These are phyloP conservation scores for Coendou prehensilis DNA, from an alignment of 2,797 vertebrate genomes.

Conservation along the genomic window DNA sequence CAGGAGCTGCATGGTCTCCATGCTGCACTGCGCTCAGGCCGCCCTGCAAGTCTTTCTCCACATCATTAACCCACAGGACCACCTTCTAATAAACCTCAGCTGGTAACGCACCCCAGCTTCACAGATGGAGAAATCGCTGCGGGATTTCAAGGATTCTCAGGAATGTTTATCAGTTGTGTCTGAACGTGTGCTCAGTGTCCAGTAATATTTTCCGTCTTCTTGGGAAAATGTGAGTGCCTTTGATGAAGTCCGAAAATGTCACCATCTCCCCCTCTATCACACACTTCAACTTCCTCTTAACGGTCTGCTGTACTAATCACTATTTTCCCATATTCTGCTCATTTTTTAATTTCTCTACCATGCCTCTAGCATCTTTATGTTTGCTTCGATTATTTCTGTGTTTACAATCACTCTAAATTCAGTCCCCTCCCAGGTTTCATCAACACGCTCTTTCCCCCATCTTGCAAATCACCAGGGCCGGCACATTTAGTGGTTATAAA, in stretches of 20 bases:
- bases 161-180: no score
- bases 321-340: neutral
- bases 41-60: neutral
- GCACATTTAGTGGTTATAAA: neutral
- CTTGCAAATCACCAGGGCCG: neutral
- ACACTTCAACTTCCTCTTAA: neutral
- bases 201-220: fast-evolving
- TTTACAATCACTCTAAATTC: slow-evolving; percentile 3
- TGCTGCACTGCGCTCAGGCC: fast-evolving
- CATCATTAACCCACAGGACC: fast-evolving
- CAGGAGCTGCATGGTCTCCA: neutral
- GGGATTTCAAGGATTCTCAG: fast-evolving
- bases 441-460: neutral
- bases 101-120: neutral
- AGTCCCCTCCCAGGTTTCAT: neutral
- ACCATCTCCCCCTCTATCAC: fast-evolving
- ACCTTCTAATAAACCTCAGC: fast-evolving
- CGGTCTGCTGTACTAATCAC: neutral
- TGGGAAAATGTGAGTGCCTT: neutral
- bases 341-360: neutral
- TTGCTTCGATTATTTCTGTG: neutral
- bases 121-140: fast-evolving
- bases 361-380: neutral
- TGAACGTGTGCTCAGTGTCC: neutral
- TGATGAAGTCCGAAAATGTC: no score